Conservation (phyloP, 2,888 invertebrate genomes). For the Lysandra coridon region DNA sequence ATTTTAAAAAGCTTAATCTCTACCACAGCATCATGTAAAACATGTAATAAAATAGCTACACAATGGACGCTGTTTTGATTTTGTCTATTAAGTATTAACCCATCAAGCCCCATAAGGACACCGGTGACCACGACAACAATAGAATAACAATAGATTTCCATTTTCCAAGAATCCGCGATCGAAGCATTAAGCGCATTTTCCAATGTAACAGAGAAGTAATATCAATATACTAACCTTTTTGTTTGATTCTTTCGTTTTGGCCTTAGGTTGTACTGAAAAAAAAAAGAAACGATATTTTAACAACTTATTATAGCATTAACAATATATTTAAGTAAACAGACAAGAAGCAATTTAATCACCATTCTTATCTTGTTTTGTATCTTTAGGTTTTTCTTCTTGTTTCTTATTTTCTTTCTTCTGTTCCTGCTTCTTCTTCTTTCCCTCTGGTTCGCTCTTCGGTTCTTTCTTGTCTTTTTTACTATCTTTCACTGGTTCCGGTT, state of each 20-base stretch:
- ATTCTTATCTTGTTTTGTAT: slow-evolving; percentile 60
- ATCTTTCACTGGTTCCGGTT: slow-evolving; percentile 46
- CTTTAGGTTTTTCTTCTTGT: slow-evolving; percentile 48
- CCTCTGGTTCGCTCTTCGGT: slow-evolving; percentile 43
- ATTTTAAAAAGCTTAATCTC: no score
- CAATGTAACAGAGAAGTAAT: no score
- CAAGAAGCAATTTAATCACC: slow-evolving; percentile 47
- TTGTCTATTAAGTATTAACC: no score
- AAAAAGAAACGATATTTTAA: not conserved
- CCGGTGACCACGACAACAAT: no score
- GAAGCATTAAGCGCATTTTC: no score
- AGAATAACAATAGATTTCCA: no score
- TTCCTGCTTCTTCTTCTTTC: slow-evolving; percentile 53
- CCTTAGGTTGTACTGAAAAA: slow-evolving; percentile 24
- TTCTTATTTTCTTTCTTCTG: slow-evolving; percentile 49
- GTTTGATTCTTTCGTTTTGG: slow-evolving; percentile 47
- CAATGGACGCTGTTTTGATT: no score
- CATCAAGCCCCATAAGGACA: no score
- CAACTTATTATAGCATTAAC: not conserved
- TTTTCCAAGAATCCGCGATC: no score
- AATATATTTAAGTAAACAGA: not conserved
- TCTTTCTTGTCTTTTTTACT: slow-evolving; percentile 52
- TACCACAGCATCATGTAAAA: no score
- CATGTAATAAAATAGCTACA: no score
- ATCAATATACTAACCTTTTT: slow-evolving; percentile 49